A percentile compares a stretch with the other conserved stretches of the same genome.
phyloP scores from a whole-genome alignment of 1,140 invertebrate genomes.

The Ridgeia piscesae region DNA sequence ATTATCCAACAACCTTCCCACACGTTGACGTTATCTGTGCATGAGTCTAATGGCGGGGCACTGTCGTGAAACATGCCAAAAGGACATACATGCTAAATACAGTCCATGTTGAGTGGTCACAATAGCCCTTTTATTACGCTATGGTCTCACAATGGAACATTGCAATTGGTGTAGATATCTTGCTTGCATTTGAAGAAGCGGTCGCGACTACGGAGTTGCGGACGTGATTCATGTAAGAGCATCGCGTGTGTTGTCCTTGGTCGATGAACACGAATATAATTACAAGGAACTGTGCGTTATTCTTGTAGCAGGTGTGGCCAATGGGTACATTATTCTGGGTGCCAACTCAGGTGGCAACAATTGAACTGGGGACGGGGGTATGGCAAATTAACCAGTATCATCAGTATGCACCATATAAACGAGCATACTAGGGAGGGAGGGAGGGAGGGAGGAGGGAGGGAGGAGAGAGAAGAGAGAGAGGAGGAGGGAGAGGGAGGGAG shows the following conservation, averaged over 20 bases:
- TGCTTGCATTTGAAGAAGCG: background rate
- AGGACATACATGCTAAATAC: background rate
- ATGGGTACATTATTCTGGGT: too few relatives aligned
- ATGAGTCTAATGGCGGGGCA: background rate
- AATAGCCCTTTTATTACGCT: background rate
- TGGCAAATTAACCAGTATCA: too few relatives aligned
- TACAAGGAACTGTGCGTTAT: background rate
- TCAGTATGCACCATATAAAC: too few relatives aligned
- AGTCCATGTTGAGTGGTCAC: background rate
- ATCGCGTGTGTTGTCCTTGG: background rate
- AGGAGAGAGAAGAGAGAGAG: too few relatives aligned
- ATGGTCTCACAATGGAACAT: background rate
- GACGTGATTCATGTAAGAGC: background rate
- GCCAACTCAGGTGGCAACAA: too few relatives aligned
- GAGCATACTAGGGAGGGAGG: too few relatives aligned
- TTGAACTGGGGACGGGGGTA: too few relatives aligned
- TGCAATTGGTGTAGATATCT: background rate
- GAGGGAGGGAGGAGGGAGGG: too few relatives aligned
- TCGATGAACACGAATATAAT: background rate
- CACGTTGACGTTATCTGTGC: background rate
- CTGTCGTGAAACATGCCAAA: background rate
- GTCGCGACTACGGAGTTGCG: background rate
- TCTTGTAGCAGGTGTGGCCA: background rate
- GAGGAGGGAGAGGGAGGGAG: too few relatives aligned
- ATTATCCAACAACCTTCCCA: too few relatives aligned